phyloP scores from a whole-genome alignment of 1,140 invertebrate species.

The Penaeus chinensis region DNA sequence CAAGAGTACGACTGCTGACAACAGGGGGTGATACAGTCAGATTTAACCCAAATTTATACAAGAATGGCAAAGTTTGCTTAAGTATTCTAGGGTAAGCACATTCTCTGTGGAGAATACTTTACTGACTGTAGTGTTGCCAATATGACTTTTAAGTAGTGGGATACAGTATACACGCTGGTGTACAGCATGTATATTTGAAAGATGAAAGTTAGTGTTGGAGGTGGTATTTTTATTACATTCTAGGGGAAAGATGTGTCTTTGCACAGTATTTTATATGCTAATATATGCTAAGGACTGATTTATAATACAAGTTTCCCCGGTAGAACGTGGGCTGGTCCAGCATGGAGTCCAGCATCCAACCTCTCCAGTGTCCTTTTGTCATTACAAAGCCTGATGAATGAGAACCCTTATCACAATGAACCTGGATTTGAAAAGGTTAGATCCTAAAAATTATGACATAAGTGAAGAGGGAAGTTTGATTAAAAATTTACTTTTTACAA shows the following conservation, averaged over 20 bases:
- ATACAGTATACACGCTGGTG: no score
- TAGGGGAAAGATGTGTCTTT: not conserved
- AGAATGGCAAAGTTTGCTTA: constrained; percentile 53
- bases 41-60: constrained; percentile 52
- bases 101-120: not conserved
- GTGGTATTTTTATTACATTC: no score
- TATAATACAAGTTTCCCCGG: constrained; percentile 64
- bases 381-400: constrained; percentile 74
- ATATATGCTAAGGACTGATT: constrained; percentile 66
- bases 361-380: constrained; percentile 73
- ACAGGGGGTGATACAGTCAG: constrained; percentile 40
- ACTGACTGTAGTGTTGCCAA: not conserved
- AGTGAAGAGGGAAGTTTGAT: no score
- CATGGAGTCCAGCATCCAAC: constrained; percentile 74
- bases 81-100: constrained; percentile 49
- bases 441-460: constrained; percentile 57
- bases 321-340: constrained; percentile 75
- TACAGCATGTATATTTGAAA: no score
- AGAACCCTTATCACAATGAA: constrained; percentile 77
- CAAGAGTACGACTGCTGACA: constrained; percentile 40
- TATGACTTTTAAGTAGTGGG: not conserved
- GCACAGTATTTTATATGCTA: not conserved
- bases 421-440: constrained; percentile 72
- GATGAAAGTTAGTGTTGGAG: no score
- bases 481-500: not conserved